Percentiles rank a stretch among this genome's conserved stretches.
These are phyloP conservation scores for Harlomillsia oculata DNA, from an alignment of 1,140 invertebrate genomes.

Conservation along the genomic window DNA sequence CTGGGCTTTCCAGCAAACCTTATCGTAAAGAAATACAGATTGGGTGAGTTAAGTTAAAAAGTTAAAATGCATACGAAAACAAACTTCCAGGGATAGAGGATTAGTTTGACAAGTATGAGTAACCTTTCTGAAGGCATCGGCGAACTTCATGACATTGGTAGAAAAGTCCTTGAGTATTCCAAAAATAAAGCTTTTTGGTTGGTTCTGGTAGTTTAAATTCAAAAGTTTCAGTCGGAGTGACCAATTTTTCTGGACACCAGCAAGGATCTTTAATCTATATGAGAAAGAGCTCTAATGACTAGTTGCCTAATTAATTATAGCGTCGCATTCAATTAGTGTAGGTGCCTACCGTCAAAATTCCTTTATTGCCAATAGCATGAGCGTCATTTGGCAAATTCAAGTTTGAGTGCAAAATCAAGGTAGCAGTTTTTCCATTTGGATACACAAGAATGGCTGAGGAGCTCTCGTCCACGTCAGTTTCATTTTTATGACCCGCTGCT, in stretches of 20 bases:
- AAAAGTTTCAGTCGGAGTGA: slow-evolving; percentile 39
- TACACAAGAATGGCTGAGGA: slow-evolving; percentile 56
- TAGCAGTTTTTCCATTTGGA: slow-evolving; percentile 52
- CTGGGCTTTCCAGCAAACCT: slow-evolving; percentile 54
- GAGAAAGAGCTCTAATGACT: background rate
- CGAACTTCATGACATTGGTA: slow-evolving; percentile 65
- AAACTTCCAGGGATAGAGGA: background rate
- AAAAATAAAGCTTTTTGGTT: slow-evolving; percentile 49
- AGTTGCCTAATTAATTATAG: background rate
- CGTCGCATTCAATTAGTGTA: background rate
- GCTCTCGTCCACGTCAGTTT: slow-evolving; percentile 56
- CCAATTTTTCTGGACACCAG: slow-evolving; percentile 42
- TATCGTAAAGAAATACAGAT: slow-evolving; percentile 33
- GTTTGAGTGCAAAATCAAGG: slow-evolving; percentile 48
- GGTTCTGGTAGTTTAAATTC: slow-evolving; percentile 47
- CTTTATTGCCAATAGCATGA: slow-evolving; percentile 56
- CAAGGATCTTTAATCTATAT: slow-evolving; percentile 48
- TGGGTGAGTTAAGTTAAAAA: background rate
- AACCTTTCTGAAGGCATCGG: slow-evolving; percentile 54
- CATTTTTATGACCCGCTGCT: slow-evolving; percentile 55
- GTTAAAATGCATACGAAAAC: background rate
- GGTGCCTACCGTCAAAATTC: slow-evolving; percentile 48
- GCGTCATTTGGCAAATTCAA: slow-evolving; percentile 54
- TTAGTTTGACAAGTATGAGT: background rate
- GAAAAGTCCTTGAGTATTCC: slow-evolving; percentile 58